Conservation (phyloP, 2,888 invertebrate species). For the Pterostichus madidus region DNA sequence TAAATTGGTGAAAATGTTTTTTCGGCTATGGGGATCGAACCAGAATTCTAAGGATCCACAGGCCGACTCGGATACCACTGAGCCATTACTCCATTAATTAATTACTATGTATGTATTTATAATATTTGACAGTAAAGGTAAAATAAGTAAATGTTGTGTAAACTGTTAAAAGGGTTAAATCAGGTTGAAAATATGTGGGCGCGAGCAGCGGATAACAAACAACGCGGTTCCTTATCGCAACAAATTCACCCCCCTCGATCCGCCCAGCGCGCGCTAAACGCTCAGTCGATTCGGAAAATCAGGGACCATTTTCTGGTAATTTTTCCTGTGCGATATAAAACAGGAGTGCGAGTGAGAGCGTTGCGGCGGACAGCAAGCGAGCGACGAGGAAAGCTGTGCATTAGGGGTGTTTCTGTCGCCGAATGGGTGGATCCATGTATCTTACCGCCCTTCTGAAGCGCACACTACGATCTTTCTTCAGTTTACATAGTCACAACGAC, state of each 20-base stretch:
- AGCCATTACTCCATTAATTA: too few relatives aligned
- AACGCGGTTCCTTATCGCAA: constrained; percentile 36
- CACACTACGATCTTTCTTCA: constrained; percentile 60
- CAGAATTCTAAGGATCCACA: too few relatives aligned
- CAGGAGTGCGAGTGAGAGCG: constrained; percentile 35
- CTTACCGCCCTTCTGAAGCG: constrained; percentile 74
- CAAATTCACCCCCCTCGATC: constrained; percentile 7
- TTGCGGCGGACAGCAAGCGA: constrained; percentile 9
- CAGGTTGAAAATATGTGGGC: not conserved
- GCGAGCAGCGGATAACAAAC: constrained; percentile 15
- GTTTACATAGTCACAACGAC: constrained; percentile 55
- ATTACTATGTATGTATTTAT: too few relatives aligned
- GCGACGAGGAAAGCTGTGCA: constrained; percentile 68
- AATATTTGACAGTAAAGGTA: too few relatives aligned
- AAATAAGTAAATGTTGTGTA: too few relatives aligned
- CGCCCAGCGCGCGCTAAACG: constrained; percentile 46
- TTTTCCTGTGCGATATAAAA: constrained; percentile 62
- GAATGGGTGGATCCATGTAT: constrained; percentile 75
- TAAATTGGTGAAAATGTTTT: too few relatives aligned
- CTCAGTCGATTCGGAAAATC: constrained; percentile 67
- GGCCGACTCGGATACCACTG: too few relatives aligned
- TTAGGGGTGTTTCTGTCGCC: constrained; percentile 75
- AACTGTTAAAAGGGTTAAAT: not conserved
- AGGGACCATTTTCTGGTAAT: constrained; percentile 67
- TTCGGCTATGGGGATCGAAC: too few relatives aligned